Evolutionary conservation across 2,797 vertebrate genomes (phyloP).

Genomic region (Alectoris magna): DNA sequence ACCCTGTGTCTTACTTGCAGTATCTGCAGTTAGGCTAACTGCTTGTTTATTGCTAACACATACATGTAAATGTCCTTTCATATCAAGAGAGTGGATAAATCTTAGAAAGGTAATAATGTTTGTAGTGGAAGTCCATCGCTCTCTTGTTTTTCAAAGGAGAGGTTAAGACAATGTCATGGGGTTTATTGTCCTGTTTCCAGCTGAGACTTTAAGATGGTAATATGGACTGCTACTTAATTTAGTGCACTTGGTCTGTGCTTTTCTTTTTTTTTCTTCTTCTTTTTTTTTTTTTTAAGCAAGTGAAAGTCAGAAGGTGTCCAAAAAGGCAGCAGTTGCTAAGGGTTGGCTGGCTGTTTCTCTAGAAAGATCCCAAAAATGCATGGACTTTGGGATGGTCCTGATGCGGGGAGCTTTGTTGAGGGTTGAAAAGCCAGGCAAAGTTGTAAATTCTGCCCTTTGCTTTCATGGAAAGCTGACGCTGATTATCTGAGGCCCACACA

Average conservation of each 20-base stretch:
- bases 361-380: slow-evolving; percentile 57
- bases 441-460: slow-evolving; percentile 72
- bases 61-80: slow-evolving; percentile 34
- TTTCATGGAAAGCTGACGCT: slow-evolving; percentile 53
- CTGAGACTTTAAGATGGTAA: slow-evolving; percentile 66
- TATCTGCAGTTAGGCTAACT: slow-evolving; percentile 36
- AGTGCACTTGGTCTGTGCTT: not conserved
- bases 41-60: slow-evolving; percentile 33
- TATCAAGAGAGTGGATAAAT: slow-evolving; percentile 58
- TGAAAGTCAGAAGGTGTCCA: slow-evolving; percentile 18
- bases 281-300: too few relatives aligned
- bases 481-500: slow-evolving; percentile 63
- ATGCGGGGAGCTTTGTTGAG: slow-evolving; percentile 48
- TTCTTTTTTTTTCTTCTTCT: not conserved
- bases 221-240: slow-evolving; percentile 38
- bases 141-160: slow-evolving; percentile 12
- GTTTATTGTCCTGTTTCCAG: slow-evolving; percentile 58
- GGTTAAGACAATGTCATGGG: slow-evolving; percentile 13
- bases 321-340: slow-evolving; percentile 62
- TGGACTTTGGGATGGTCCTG: slow-evolving; percentile 1
- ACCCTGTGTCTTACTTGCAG: slow-evolving; percentile 16
- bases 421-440: slow-evolving; percentile 49
- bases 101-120: slow-evolving; percentile 53
- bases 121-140: slow-evolving; percentile 39
- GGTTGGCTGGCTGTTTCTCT: slow-evolving; percentile 21